These are phyloP conservation scores for Hycleus cichorii DNA, from an alignment of 1,140 invertebrate genomes.

Conservation along the genomic window DNA sequence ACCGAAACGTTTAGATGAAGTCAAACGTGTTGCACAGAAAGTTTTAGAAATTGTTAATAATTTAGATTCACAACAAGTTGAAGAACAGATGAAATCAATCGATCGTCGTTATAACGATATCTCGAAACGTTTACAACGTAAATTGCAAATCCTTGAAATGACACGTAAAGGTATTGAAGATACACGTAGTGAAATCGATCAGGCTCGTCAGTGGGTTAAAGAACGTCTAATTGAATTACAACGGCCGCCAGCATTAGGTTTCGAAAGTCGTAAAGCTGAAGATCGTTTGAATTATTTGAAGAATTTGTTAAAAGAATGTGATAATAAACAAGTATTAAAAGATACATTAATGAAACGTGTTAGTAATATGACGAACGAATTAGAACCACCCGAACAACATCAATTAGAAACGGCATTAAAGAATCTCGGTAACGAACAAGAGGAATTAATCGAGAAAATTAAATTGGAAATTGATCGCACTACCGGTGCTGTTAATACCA, in stretches of 20 bases:
- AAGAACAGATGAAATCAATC: constrained; percentile 74
- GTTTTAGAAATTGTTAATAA: constrained; percentile 76
- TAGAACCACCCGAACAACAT: constrained; percentile 71
- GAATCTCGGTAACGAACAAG: constrained; percentile 61
- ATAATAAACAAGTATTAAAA: constrained; percentile 73
- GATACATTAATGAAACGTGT: constrained; percentile 77
- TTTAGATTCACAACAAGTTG: constrained; percentile 81
- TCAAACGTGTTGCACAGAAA: constrained; percentile 59
- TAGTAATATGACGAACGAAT: constrained; percentile 71
- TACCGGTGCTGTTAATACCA: constrained; percentile 55
- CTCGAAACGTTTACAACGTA: constrained; percentile 73
- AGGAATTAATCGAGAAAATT: constrained; percentile 60
- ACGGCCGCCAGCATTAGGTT: constrained; percentile 60
- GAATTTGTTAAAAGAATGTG: constrained; percentile 71
- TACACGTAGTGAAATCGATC: constrained; percentile 64
- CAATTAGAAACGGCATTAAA: constrained; percentile 60
- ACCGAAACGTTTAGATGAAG: constrained; percentile 56
- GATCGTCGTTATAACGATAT: constrained; percentile 78
- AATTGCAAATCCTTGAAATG: constrained; percentile 70
- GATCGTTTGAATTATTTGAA: constrained; percentile 63
- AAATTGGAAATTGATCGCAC: constrained; percentile 66
- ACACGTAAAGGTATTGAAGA: constrained; percentile 73
- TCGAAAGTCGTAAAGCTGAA: constrained; percentile 65
- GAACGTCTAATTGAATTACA: constrained; percentile 63
- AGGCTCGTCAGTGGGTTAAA: constrained; percentile 72